These are phyloP conservation scores for Gymnothorax javanicus DNA, from an alignment of 2,797 vertebrate genomes.

Conservation along the genomic window DNA sequence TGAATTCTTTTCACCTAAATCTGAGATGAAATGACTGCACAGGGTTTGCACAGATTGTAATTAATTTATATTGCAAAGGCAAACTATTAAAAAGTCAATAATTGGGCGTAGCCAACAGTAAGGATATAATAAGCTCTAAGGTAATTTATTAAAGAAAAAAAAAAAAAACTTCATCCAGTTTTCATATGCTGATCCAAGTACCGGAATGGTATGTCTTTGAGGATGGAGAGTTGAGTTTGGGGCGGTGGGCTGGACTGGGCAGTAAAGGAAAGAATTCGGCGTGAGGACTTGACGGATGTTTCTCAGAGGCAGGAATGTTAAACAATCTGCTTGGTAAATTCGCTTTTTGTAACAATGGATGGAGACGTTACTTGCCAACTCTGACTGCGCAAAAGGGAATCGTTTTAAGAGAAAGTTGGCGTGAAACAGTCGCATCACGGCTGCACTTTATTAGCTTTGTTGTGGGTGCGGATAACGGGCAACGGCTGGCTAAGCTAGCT, in stretches of 20 bases:
- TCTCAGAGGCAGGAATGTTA: background rate
- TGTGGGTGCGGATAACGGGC: background rate
- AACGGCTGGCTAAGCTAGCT: background rate
- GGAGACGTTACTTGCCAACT: background rate
- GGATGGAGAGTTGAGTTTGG: conserved; percentile 13
- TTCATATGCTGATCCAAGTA: background rate
- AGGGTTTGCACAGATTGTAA: background rate
- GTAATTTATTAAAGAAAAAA: too few relatives aligned
- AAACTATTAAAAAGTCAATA: background rate
- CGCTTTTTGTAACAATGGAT: background rate
- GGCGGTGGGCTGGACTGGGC: background rate
- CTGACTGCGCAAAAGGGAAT: background rate
- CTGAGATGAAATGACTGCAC: background rate
- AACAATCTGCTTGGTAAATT: background rate
- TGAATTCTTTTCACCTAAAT: background rate
- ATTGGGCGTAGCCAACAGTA: background rate
- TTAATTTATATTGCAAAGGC: background rate
- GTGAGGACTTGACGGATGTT: background rate
- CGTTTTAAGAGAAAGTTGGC: background rate
- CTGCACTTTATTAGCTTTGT: background rate
- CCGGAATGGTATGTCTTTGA: conserved; percentile 1
- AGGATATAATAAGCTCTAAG: background rate
- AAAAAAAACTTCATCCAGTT: background rate
- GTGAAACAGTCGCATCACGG: background rate
- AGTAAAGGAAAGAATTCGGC: background rate